These are phyloP conservation scores for Octodon degus DNA, from an alignment of 2,113 vertebrate species.

Conservation along the genomic window DNA sequence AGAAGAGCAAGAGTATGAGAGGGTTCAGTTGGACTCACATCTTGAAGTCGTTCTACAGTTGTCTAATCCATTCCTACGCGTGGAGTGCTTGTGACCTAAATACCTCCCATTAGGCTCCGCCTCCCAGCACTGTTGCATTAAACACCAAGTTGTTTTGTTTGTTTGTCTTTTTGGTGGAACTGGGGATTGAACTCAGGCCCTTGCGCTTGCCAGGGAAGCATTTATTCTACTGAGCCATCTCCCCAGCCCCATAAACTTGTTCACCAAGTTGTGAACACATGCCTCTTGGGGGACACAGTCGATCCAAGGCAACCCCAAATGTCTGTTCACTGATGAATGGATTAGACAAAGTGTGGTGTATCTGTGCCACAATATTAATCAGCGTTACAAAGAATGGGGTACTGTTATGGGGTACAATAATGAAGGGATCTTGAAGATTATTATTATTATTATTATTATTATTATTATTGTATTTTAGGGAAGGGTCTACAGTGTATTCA, in stretches of 20 bases:
- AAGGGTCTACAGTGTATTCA: no score
- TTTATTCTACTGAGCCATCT: no score
- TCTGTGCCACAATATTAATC: neutral
- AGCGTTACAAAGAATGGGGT: neutral
- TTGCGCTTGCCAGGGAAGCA: no score
- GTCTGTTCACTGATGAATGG: neutral
- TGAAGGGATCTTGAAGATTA: neutral
- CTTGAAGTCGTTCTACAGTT: neutral
- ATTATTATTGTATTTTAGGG: no score
- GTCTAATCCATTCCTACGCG: no score
- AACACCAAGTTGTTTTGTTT: no score
- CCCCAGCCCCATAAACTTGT: no score
- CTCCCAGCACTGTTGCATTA: neutral
- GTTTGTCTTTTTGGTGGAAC: no score
- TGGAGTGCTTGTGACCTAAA: neutral
- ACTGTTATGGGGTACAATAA: no score
- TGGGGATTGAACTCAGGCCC: no score
- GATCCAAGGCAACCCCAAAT: neutral
- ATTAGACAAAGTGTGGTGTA: neutral
- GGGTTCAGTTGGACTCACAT: no score
- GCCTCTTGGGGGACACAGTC: neutral
- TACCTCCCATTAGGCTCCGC: neutral
- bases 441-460: neutral
- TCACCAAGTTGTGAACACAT: no score
- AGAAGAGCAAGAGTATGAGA: neutral